Evolutionary conservation across 2,888 invertebrate genomes (phyloP).

Genomic region (Sphecodes monilicornis): DNA sequence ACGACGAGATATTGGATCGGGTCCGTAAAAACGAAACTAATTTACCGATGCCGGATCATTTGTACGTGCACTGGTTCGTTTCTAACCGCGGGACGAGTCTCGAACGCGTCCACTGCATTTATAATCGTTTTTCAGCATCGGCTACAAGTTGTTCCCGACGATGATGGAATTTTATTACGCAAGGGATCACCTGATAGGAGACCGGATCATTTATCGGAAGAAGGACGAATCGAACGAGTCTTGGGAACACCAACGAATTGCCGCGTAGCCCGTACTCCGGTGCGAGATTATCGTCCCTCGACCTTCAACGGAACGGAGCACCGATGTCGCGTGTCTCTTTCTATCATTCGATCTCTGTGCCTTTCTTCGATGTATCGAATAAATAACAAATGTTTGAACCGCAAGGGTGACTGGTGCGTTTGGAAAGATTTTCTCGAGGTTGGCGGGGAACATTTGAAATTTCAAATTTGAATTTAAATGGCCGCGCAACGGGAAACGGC

Average conservation of each 20-base stretch:
- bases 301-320: not conserved
- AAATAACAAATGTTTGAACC: not conserved
- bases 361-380: not conserved
- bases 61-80: conserved; percentile 82
- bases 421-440: too few species aligned
- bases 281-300: not conserved
- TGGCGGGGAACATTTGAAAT: not conserved
- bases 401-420: not conserved
- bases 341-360: not conserved
- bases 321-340: not conserved
- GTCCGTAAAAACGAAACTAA: conserved; percentile 75
- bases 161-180: conserved; percentile 85
- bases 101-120: not conserved
- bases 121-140: conserved; percentile 82
- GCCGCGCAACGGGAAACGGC: conserved; percentile 11
- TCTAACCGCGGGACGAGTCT: not conserved
- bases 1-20: conserved; percentile 83
- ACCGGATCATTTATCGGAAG: conserved; percentile 83
- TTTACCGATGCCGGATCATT: conserved; percentile 84
- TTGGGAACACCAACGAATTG: conserved; percentile 82
- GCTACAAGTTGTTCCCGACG: conserved; percentile 84
- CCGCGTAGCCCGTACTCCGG: conserved; percentile 72
- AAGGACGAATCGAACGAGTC: conserved; percentile 64
- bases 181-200: conserved; percentile 83
- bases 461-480: conserved; percentile 21